phyloP scores from a whole-genome alignment of 2,113 vertebrate species.

The Saccopteryx leptura region DNA sequence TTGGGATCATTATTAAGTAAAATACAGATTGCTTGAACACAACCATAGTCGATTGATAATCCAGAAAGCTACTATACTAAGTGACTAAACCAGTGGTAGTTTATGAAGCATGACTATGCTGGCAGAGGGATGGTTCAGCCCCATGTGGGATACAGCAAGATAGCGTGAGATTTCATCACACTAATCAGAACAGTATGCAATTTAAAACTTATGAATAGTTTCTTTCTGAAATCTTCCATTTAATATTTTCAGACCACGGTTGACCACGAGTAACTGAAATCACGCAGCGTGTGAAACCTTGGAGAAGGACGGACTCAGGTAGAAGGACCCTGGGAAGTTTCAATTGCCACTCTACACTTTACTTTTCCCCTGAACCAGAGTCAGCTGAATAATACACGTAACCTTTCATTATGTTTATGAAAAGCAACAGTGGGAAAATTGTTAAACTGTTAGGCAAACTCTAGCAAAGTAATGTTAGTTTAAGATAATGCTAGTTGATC shows the following conservation, averaged over 20 bases:
- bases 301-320: neutral
- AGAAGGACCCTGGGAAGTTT: neutral
- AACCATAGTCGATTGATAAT: neutral
- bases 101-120: neutral
- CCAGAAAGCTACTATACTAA: neutral
- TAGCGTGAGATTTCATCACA: neutral
- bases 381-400: constrained; percentile 57
- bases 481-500: constrained; percentile 74
- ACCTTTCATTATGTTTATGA: constrained; percentile 67
- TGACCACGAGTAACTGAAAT: neutral
- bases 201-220: neutral
- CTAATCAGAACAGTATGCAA: neutral
- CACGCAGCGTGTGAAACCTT: too few species aligned
- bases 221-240: neutral
- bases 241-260: neutral
- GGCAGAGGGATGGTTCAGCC: neutral
- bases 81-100: neutral
- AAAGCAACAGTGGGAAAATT: constrained; percentile 75
- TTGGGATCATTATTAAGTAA: neutral
- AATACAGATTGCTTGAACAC: neutral
- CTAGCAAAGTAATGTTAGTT: constrained; percentile 52
- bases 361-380: neutral
- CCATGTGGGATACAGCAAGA: neutral
- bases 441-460: constrained; percentile 71
- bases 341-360: neutral